phyloP scores from a whole-genome alignment of 2,113 vertebrate species.

The Pteruthius melanotis region DNA sequence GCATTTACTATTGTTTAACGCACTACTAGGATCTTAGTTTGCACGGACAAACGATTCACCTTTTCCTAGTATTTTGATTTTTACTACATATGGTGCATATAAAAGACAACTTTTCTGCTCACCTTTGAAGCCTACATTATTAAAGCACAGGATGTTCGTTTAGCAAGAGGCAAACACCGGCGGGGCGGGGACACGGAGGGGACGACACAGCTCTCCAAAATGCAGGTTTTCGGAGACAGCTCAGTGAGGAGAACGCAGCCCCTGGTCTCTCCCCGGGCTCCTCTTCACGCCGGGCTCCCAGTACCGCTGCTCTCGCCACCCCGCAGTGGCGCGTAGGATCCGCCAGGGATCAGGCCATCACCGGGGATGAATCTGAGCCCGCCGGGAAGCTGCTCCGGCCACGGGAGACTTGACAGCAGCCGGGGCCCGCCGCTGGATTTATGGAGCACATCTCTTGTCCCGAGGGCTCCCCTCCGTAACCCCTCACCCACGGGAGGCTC shows the following conservation, averaged over 20 bases:
- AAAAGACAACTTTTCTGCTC: neutral
- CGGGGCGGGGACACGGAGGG: too few relatives aligned
- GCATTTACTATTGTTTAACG: neutral
- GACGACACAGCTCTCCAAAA: neutral
- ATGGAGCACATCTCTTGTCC: too few relatives aligned
- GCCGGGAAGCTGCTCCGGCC: neutral
- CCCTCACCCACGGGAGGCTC: too few relatives aligned
- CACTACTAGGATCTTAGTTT: neutral
- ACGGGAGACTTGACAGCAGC: too few relatives aligned
- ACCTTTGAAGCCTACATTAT: neutral
- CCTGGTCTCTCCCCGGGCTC: neutral
- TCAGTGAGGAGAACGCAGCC: neutral
- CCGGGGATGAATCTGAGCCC: neutral
- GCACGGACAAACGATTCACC: neutral
- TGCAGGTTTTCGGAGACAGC: accelerated
- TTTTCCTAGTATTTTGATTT: neutral
- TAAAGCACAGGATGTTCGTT: neutral
- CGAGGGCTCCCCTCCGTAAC: accelerated
- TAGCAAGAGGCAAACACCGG: neutral
- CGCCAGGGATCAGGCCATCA: neutral
- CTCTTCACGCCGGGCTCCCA: neutral
- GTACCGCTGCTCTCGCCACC: neutral
- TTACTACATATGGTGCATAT: neutral
- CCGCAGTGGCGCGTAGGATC: neutral
- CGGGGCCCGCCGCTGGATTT: neutral